phyloP scores from a whole-genome alignment of 2,113 vertebrate species.

The Microcebus tavaratra region DNA sequence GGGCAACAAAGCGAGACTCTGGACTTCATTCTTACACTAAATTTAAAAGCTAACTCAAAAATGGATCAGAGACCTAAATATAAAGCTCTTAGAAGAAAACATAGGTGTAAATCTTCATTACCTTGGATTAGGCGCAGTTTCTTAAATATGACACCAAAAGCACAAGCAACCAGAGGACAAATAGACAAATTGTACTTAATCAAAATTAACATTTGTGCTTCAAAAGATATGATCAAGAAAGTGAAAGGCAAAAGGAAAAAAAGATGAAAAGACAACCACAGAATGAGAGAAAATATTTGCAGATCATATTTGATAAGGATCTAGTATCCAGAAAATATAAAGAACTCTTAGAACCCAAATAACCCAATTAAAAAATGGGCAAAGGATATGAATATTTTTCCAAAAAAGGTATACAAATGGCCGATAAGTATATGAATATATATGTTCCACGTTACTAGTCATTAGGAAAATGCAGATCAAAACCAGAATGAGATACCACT shows the following conservation, averaged over 20 bases:
- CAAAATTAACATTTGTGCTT: not conserved
- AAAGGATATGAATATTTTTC: slow-evolving; percentile 7
- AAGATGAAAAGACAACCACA: not conserved
- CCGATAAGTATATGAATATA: not conserved
- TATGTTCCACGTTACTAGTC: not conserved
- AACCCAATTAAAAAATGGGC: not conserved
- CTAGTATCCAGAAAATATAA: not conserved
- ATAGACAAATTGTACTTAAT: not conserved
- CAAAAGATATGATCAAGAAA: not conserved
- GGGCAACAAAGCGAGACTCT: too few relatives aligned
- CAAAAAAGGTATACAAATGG: not conserved
- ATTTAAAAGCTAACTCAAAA: not conserved
- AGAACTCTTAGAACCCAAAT: not conserved
- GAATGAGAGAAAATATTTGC: not conserved
- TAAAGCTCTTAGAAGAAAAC: not conserved
- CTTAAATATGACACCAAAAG: not conserved
- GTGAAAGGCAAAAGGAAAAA: too few relatives aligned
- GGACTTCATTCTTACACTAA: not conserved
- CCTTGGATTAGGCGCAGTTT: too few relatives aligned
- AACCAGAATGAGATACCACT: not conserved
- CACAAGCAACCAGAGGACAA: not conserved
- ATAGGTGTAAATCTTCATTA: too few relatives aligned
- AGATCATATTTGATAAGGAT: not conserved
- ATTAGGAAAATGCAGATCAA: not conserved
- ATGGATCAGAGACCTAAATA: not conserved